phyloP scores from a whole-genome alignment of 2,888 invertebrate genomes.

The Hyalella azteca region DNA sequence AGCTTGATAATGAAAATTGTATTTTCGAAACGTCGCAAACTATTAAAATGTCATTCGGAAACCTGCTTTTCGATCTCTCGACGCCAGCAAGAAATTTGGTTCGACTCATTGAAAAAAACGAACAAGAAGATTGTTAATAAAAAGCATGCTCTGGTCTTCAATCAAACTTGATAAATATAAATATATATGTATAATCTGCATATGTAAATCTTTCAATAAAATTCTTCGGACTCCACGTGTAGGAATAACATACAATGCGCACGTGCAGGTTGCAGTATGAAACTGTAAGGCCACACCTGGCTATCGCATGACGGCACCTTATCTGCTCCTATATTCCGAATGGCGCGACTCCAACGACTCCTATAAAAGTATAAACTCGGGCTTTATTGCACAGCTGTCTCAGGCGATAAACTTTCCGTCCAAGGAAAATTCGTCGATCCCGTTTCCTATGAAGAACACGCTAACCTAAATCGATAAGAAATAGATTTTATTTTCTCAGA shows the following conservation, averaged over 20 bases:
- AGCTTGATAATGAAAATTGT: no score
- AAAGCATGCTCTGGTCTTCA: neutral
- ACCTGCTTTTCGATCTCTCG: no score
- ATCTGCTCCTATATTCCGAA: conserved; percentile 19
- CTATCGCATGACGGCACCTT: neutral
- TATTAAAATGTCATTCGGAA: no score
- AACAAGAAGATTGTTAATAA: no score
- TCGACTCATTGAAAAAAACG: no score
- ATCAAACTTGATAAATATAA: neutral
- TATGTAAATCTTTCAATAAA: neutral
- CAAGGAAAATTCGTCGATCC: conserved; percentile 26
- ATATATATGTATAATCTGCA: neutral
- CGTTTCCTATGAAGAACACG: conserved; percentile 24
- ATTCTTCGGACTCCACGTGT: neutral
- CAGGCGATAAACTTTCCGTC: conserved; percentile 12
- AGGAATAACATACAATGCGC: neutral
- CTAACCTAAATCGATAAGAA: conserved; percentile 16
- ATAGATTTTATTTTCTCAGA: neutral
- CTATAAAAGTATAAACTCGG: conserved; percentile 33
- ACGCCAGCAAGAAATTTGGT: no score
- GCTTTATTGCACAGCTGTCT: conserved; percentile 33
- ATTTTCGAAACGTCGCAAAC: no score
- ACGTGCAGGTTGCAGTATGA: neutral
- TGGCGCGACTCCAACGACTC: conserved; percentile 26
- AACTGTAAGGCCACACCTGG: neutral